A percentile compares a stretch with the other conserved stretches of the same genome.
Evolutionary conservation across 1,140 invertebrate species (phyloP).

Genomic region (Colletes gigas): DNA sequence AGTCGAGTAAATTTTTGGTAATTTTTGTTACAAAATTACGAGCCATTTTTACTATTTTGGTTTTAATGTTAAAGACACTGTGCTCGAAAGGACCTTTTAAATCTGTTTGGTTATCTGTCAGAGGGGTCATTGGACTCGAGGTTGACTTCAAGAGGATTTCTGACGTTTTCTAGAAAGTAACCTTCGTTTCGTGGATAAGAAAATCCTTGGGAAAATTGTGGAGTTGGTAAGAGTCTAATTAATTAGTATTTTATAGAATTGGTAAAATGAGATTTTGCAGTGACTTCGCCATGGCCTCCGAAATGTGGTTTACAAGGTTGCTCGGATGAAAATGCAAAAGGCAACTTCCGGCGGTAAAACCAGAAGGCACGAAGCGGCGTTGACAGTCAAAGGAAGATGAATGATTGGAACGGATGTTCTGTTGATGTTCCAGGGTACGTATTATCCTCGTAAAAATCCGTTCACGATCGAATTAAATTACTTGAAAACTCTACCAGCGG

Average conservation of each 20-base stretch:
- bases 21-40: no score
- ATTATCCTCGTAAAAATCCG: no score
- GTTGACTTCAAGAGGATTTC: constrained; percentile 30
- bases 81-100: not conserved
- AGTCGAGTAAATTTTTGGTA: no score
- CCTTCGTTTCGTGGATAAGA: not conserved
- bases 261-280: not conserved
- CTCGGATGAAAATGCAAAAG: constrained; percentile 18
- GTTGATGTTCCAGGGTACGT: constrained; percentile 27
- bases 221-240: not conserved
- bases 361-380: not conserved
- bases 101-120: not conserved
- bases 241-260: constrained; percentile 4
- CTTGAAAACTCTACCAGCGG: no score
- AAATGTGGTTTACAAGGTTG: constrained; percentile 10
- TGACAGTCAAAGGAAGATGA: constrained; percentile 15
- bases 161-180: constrained; percentile 10
- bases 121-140: not conserved
- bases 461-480: no score
- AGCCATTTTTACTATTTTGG: no score
- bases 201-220: constrained; percentile 6
- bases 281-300: constrained; percentile 16
- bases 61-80: no score
- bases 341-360: constrained; percentile 17
- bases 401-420: constrained; percentile 25